Percentiles rank a stretch among this genome's conserved stretches.
Conservation (phyloP, 2,113 vertebrate species). For the Catagonus wagneri region DNA sequence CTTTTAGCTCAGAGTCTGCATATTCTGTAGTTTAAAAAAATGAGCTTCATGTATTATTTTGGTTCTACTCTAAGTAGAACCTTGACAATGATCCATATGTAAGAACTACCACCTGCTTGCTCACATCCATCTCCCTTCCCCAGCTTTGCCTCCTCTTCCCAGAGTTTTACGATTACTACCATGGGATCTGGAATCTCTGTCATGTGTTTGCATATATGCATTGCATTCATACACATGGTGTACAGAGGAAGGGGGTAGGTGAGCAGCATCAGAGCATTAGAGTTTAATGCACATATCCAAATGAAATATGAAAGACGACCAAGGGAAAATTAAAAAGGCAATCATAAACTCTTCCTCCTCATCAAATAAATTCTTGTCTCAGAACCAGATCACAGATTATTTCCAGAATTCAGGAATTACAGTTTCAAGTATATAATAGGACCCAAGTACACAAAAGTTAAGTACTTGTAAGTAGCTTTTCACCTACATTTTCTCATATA, state of each 20-base stretch:
- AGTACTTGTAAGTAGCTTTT: neutral
- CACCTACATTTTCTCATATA: neutral
- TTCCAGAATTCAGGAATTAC: neutral
- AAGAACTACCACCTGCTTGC: neutral
- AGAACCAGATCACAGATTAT: neutral
- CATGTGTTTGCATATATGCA: neutral
- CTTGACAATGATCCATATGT: neutral
- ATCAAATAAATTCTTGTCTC: slow-evolving; percentile 41
- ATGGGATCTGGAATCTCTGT: neutral
- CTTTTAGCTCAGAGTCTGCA: slow-evolving; percentile 30
- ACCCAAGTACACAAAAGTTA: neutral
- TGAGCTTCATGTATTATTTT: neutral
- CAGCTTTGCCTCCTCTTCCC: neutral
- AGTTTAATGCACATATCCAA: neutral
- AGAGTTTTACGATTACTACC: neutral
- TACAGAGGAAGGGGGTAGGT: neutral
- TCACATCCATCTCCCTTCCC: neutral
- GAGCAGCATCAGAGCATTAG: neutral
- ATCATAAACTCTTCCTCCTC: neutral
- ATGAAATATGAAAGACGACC: neutral
- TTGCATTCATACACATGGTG: neutral
- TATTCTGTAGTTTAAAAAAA: neutral
- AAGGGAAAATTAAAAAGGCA: neutral
- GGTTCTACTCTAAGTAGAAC: neutral
- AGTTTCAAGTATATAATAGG: neutral